Evolutionary conservation across 1,140 invertebrate species (phyloP).

Genomic region (Theocolax elegans): DNA sequence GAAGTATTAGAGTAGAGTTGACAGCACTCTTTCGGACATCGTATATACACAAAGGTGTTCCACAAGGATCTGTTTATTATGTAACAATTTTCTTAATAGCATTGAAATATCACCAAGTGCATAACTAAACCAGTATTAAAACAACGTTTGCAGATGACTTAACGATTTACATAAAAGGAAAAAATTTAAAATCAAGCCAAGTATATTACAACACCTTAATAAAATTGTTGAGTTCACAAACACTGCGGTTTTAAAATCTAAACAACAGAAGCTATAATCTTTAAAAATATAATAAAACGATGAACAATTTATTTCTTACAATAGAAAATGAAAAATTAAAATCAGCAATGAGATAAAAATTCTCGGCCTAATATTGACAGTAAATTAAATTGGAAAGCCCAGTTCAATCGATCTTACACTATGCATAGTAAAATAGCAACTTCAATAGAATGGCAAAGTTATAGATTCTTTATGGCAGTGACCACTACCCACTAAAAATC

Average conservation of each 20-base stretch:
- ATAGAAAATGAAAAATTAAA: too few relatives aligned
- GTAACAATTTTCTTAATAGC: not conserved
- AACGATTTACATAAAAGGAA: not conserved
- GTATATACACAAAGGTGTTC: not conserved
- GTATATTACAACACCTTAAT: not conserved
- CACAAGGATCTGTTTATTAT: not conserved
- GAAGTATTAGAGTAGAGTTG: slow-evolving; percentile 13
- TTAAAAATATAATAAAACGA: not conserved
- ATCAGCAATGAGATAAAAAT: too few relatives aligned
- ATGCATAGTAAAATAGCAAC: too few relatives aligned
- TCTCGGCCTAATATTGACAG: too few relatives aligned
- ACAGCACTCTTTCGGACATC: not conserved
- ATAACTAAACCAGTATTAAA: not conserved
- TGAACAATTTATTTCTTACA: not conserved
- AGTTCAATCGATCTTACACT: too few relatives aligned
- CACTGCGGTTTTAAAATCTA: not conserved
- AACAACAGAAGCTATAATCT: not conserved
- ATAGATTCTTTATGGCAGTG: too few relatives aligned
- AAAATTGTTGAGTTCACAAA: not conserved
- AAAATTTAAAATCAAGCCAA: not conserved
- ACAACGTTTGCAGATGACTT: not conserved
- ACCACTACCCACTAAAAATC: too few relatives aligned
- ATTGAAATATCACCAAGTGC: not conserved
- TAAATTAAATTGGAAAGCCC: too few relatives aligned
- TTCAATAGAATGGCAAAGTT: too few relatives aligned